Conservation (phyloP, 2,113 vertebrate species). For the Todiramphus chloris region DNA sequence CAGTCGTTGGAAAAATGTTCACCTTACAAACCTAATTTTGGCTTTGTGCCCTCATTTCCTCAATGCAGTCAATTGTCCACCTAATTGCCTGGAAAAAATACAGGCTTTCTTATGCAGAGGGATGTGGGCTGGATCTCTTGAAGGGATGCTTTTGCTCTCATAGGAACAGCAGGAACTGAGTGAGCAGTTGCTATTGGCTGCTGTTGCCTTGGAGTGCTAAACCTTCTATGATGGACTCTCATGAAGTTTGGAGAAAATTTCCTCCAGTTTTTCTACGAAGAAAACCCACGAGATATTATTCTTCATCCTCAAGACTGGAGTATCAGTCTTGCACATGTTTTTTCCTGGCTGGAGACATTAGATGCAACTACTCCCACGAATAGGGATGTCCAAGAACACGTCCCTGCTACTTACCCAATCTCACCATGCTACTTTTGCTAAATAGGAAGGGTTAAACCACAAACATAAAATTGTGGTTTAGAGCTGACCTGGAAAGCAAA, state of each 20-base stretch:
- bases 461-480: not conserved
- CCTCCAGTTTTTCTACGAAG: not conserved
- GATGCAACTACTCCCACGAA: accelerated
- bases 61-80: accelerated
- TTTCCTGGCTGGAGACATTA: not conserved
- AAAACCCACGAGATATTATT: not conserved
- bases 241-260: accelerated
- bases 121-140: not conserved
- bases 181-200: too few relatives aligned
- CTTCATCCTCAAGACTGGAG: not conserved
- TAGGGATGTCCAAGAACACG: accelerated
- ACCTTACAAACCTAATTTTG: not conserved
- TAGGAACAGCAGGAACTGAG: accelerated
- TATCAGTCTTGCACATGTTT: not conserved
- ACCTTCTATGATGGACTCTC: not conserved
- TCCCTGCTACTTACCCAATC: not conserved
- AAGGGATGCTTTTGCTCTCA: not conserved
- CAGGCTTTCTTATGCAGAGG: not conserved
- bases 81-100: not conserved
- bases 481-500: constrained; percentile 32
- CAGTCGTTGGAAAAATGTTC: accelerated
- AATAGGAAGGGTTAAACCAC: constrained; percentile 7
- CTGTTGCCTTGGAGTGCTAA: not conserved
- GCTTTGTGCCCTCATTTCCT: not conserved
- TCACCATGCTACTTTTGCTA: not conserved